Conservation (phyloP, 2,113 vertebrate species). For the Stigmatopora argus region DNA sequence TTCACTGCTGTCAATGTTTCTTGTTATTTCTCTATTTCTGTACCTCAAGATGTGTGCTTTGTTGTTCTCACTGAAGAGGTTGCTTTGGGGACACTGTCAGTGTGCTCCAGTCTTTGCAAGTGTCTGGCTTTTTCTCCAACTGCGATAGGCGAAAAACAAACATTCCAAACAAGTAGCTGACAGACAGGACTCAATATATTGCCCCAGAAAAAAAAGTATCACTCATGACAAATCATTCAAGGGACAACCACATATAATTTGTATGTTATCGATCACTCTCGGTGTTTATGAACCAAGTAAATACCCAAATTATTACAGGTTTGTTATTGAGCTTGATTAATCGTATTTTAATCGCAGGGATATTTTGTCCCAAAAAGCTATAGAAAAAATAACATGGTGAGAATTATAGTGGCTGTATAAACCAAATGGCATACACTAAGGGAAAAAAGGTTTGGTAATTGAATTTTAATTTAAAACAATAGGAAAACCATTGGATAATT, state of each 20-base stretch:
- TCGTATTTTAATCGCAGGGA: too few species aligned
- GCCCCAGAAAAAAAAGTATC: slow-evolving; percentile 32
- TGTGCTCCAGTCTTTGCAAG: slow-evolving; percentile 26
- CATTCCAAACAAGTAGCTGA: slow-evolving; percentile 32
- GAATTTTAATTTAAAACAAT: too few species aligned
- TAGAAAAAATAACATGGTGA: too few species aligned
- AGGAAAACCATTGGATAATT: too few species aligned
- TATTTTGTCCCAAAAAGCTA: too few species aligned
- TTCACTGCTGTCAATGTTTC: slow-evolving; percentile 36
- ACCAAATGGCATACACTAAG: too few species aligned
- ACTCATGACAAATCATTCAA: slow-evolving; percentile 41
- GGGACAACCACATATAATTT: slow-evolving; percentile 17
- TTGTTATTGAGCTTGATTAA: too few species aligned
- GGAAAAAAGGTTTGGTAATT: too few species aligned
- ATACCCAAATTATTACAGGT: too few species aligned
- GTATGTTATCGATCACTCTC: slow-evolving; percentile 11
- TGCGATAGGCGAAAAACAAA: slow-evolving; percentile 36
- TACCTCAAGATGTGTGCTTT: slow-evolving; percentile 24
- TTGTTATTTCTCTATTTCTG: slow-evolving; percentile 38
- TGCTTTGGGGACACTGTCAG: slow-evolving; percentile 23
- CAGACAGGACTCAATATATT: slow-evolving; percentile 25
- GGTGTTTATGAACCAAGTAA: background rate
- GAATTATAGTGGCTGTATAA: too few species aligned
- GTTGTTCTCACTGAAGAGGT: slow-evolving; percentile 30
- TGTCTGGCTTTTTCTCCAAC: slow-evolving; percentile 41